phyloP scores from a whole-genome alignment of 2,113 vertebrate genomes.

The Scytalopus superciliaris region DNA sequence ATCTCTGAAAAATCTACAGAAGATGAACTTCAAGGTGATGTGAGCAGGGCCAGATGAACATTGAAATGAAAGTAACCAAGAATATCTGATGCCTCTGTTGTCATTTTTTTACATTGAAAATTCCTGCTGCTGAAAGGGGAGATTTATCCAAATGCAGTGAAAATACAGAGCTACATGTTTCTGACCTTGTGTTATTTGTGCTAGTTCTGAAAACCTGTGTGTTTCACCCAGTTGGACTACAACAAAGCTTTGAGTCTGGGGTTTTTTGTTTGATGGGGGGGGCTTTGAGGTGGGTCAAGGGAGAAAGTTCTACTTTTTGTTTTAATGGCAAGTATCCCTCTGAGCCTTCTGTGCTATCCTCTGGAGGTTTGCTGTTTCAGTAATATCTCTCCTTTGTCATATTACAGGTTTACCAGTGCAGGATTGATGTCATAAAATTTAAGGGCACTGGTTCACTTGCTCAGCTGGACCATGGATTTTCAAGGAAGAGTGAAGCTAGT shows the following conservation, averaged over 20 bases:
- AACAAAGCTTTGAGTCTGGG: not conserved
- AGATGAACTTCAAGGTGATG: not conserved
- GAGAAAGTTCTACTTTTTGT: accelerated
- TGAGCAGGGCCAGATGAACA: not conserved
- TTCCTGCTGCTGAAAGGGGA: not conserved
- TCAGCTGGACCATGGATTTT: constrained; percentile 4
- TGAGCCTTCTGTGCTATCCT: not conserved
- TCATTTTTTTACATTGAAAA: not conserved
- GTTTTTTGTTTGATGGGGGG: too few relatives aligned
- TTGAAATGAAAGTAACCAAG: not conserved
- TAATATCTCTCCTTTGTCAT: not conserved
- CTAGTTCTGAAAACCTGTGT: not conserved
- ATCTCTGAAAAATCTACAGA: not conserved
- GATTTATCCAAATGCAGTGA: not conserved
- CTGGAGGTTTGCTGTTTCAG: not conserved
- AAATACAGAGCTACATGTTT: not conserved
- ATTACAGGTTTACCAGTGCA: not conserved
- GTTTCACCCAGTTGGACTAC: not conserved
- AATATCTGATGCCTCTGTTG: not conserved
- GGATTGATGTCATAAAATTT: not conserved
- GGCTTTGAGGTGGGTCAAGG: accelerated
- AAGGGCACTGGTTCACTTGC: constrained; percentile 16
- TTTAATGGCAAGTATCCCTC: not conserved
- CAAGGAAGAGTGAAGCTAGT: not conserved
- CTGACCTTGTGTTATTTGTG: not conserved